A percentile compares a stretch with the other conserved stretches of the same genome.
These are phyloP conservation scores for Acanthiza pusilla DNA, from an alignment of 2,797 vertebrate genomes.

Conservation along the genomic window DNA sequence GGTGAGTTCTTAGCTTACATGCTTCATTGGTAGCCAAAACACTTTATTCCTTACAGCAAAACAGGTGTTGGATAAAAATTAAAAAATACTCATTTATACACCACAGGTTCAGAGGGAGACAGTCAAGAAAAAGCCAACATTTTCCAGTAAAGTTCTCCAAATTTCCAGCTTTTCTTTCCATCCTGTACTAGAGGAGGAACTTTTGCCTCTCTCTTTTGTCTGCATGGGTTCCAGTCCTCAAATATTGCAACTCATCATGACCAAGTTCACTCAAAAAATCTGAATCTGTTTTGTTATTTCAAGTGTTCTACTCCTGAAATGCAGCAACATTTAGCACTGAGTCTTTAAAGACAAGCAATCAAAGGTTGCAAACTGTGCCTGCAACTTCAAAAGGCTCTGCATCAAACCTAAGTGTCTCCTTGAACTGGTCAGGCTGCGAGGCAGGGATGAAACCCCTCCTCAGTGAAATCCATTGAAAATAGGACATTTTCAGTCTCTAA, in stretches of 20 bases:
- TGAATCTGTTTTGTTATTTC: background rate
- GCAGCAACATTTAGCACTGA: accelerated
- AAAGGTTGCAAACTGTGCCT: background rate
- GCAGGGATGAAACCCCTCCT: background rate
- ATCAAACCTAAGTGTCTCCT: background rate
- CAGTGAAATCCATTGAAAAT: background rate
- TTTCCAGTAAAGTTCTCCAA: constrained; percentile 16
- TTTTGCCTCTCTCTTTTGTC: background rate
- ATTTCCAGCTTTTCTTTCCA: background rate
- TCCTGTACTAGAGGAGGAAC: background rate
- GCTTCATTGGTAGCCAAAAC: constrained; percentile 67
- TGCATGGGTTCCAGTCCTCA: background rate
- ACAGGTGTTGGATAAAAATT: constrained; percentile 66
- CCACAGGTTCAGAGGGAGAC: constrained; percentile 24
- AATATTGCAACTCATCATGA: background rate
- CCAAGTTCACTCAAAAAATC: background rate
- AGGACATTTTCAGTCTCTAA: background rate
- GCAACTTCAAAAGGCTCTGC: background rate
- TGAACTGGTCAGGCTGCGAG: background rate
- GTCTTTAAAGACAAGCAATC: background rate
- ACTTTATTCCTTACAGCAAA: constrained; percentile 70
- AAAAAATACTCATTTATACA: constrained; percentile 48
- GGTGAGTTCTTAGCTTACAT: constrained; percentile 60
- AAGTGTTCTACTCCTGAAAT: background rate
- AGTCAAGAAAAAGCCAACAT: constrained; percentile 43